Evolutionary conservation across 2,888 invertebrate species (phyloP).

Genomic region (Parnassius glacialis): DNA sequence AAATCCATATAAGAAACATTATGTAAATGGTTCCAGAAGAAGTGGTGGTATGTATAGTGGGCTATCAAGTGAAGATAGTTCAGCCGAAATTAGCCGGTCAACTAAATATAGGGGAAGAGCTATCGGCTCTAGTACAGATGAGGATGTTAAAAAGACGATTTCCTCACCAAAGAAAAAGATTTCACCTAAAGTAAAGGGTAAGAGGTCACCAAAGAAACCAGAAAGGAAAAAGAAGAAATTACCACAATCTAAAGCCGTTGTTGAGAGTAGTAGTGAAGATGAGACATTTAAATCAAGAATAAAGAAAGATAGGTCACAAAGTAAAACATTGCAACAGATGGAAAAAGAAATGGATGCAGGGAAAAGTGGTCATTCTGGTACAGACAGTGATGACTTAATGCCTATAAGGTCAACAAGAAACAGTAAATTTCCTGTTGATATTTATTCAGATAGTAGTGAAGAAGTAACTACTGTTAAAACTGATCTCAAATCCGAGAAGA

Average conservation of each 20-base stretch:
- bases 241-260: constrained; percentile 69
- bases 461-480: constrained; percentile 51
- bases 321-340: constrained; percentile 85
- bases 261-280: constrained; percentile 84
- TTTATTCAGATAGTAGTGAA: constrained; percentile 92
- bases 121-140: constrained; percentile 81
- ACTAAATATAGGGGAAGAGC: constrained; percentile 59
- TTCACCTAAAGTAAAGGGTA: constrained; percentile 67
- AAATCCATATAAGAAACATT: constrained; percentile 88
- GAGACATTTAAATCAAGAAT: constrained; percentile 64
- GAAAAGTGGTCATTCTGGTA: constrained; percentile 78
- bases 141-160: constrained; percentile 72
- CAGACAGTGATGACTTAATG: constrained; percentile 90
- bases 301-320: constrained; percentile 75
- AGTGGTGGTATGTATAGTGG: constrained; percentile 85
- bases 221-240: constrained; percentile 77
- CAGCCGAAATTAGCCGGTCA: constrained; percentile 57
- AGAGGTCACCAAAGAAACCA: constrained; percentile 64
- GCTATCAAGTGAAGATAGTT: constrained; percentile 75
- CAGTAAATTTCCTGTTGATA: constrained; percentile 84
- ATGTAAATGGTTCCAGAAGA: constrained; percentile 87
- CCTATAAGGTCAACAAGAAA: constrained; percentile 81
- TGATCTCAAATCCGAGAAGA: constrained; percentile 71
- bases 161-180: constrained; percentile 72
- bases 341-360: constrained; percentile 86